Evolutionary conservation across 2,113 vertebrate species (phyloP), one percentile per base, ranked within the genome.

Genomic region (Paralichthys olivaceus): DNA sequence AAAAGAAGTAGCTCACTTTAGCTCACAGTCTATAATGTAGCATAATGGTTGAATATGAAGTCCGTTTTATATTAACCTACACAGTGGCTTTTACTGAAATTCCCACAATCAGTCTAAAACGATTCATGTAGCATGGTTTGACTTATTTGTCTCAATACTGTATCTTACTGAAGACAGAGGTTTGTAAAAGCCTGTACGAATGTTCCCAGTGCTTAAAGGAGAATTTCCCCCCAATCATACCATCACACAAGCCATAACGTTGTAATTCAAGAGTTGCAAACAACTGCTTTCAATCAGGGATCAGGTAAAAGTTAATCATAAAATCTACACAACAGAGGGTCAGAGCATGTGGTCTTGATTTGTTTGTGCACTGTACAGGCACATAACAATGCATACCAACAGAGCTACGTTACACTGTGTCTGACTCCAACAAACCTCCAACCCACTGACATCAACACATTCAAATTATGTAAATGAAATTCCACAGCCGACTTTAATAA

Each of bases 341-440:
- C 25, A n/a, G 37, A 72, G 51, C 80, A 87, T 87, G 69, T 77
- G 83, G 56, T 83, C 51, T 9, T 76, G 14, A 72, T 89, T 80
- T 60, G 22, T 29, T 61, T 78, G 79, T 75, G 79, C 77, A 77
- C 12, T 55, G 61, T 59, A 34, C 9, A 19, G 61, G 54, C 25
- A 56, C 25, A 62, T 53, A 37, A 75, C 55, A 66, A 67, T 67
- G 76, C 81, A 81, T 62, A 81, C 80, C 80, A 84, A 23, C 19
- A 28, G 34, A 56, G 66, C 64, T 58, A 77, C 17, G 68, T 40
- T 77, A 69, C 0, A 20, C 28, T n/a, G 45, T 58, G 37, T 37
- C 14, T 40, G 51, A 20, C 25, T 55, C 37, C 1, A 5, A 22
- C 5, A 28, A 37, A 53, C 20, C 53, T 49, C 34, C 17, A 47